A percentile compares a stretch with the other conserved stretches of the same genome.
Conservation (phyloP, 1,140 invertebrate species). For the Cecropterus lyciades region DNA sequence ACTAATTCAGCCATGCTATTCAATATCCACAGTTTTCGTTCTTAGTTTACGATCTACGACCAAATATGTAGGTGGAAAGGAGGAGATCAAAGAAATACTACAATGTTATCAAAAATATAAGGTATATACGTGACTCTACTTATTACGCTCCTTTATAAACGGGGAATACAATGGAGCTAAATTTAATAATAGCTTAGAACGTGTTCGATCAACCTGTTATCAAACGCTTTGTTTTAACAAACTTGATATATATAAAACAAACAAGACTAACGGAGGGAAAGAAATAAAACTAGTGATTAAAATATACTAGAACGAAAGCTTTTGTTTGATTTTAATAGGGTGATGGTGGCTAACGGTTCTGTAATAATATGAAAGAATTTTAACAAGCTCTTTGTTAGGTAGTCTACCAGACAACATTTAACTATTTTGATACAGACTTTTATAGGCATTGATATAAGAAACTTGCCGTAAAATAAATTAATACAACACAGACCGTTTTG, state of each 20-base stretch:
- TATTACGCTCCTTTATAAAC: no score
- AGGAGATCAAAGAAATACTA: no score
- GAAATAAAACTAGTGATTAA: slow-evolving; percentile 35
- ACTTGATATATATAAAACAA: slow-evolving; percentile 13
- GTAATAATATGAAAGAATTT: slow-evolving; percentile 63
- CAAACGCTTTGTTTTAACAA: not conserved
- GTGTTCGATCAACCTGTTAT: slow-evolving; percentile 2
- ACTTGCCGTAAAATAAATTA: slow-evolving; percentile 2
- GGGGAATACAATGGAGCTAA: no score
- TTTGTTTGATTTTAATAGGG: slow-evolving; percentile 70
- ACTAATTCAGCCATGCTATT: no score
- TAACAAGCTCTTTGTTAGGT: slow-evolving; percentile 75
- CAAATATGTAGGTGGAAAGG: no score
- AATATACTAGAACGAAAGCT: slow-evolving; percentile 32
- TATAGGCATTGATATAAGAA: not conserved
- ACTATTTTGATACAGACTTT: not conserved
- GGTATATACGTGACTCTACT: no score
- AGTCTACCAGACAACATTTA: slow-evolving; percentile 24
- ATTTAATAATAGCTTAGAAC: not conserved
- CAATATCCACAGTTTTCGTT: no score
- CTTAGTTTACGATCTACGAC: no score
- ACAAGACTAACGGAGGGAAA: not conserved
- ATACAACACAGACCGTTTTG: not conserved
- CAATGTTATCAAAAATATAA: no score
- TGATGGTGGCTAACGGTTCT: slow-evolving; percentile 52